Base-by-base conservation (phyloP, 2,797 vertebrate species). In the Lophotriccus pileatus region DNA sequence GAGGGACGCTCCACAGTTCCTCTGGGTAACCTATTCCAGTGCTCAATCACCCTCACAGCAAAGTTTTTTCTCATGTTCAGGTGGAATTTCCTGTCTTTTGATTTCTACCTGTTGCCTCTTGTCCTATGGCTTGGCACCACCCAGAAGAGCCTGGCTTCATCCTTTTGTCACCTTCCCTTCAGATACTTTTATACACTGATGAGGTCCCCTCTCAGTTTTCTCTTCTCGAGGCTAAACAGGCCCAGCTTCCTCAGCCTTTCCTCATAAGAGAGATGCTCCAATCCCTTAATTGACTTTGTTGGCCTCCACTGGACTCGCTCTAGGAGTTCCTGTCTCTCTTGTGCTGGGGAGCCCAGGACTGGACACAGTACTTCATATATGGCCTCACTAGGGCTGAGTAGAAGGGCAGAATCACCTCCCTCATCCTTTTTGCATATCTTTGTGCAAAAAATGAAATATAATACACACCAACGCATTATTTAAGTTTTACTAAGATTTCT, bases 251-350 rank as follows among this genome's bases (percentile, higher is more conserved):
- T 50, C 37, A 50, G 43, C 12, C 17, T 63, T 50, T 89, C 43
- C 44, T 58, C 10, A 3, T 25, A 32, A 63, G n/a, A 30, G 43
- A 58, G 11, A 7, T 56, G n/a, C 14, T 70, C 12, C 16, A 10
- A 20, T 37, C 23, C n/a, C 21, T 58, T 25, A 63, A 58, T 34
- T 2, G 16, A 34, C 37, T 76, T 53, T 77, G 17, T 6, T 69
- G 8, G 16, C 27, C 62, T 69, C 14, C 23, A 12, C 28, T 37
- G 27, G 19, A 44, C 23, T 28, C 0, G 0, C 23, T 49, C 55
- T 28, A 50, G 70, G 41, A 43, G 6, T 28, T 56, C 23, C 20
- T 9, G 6, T 24, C 36, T 63, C 7, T 37, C 23, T 15, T 28
- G 14, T 50, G 24, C 15, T 62, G 27, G 17, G 13, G 49, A 63